phyloP scores from a whole-genome alignment of 2,113 vertebrate species.

The Rhabdomys dilectus region DNA sequence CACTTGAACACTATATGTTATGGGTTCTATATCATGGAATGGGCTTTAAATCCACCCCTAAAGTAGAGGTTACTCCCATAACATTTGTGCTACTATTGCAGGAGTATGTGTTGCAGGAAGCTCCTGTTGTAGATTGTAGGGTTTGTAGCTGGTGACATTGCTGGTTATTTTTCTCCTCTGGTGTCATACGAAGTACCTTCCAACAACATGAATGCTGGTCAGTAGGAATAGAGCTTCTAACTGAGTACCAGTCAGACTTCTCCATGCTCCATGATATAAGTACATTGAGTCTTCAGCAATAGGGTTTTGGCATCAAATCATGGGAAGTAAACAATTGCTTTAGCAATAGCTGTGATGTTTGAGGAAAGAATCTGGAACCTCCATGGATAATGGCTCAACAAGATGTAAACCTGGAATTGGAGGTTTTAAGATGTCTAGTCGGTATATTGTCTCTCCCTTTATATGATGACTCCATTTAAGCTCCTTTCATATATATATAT shows the following conservation, averaged over 20 bases:
- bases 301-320: background rate
- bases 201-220: background rate
- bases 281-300: background rate
- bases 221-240: background rate
- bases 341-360: background rate
- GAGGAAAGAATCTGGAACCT: background rate
- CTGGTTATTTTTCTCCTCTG: background rate
- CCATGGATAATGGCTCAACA: background rate
- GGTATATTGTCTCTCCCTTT: background rate
- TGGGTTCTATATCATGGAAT: background rate
- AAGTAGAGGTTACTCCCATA: background rate
- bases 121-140: background rate
- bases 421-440: background rate
- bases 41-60: background rate
- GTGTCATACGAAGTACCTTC: background rate
- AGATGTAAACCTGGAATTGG: too few relatives aligned
- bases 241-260: background rate
- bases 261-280: background rate
- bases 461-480: background rate
- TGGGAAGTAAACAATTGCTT: background rate
- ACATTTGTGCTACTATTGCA: background rate
- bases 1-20: background rate
- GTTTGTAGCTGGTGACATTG: background rate
- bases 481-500: background rate
- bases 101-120: background rate